Evolutionary conservation across 2,113 vertebrate genomes (phyloP).

Genomic region (Gymnorhina tibicen): DNA sequence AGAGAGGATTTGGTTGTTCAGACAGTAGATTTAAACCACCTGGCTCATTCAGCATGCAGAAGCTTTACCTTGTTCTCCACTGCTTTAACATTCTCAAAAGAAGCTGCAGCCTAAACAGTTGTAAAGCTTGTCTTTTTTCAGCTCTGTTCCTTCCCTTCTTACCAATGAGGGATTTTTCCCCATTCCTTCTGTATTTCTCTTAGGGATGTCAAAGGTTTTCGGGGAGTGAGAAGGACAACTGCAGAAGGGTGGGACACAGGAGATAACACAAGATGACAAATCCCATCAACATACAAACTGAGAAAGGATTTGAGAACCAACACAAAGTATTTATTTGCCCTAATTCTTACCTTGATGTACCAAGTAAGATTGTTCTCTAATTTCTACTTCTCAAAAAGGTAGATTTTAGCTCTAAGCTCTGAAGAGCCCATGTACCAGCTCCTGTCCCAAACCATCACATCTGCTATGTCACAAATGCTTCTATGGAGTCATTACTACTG

Average conservation of each 20-base stretch:
- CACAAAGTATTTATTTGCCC: background rate
- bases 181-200: background rate
- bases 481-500: background rate
- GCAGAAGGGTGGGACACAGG: background rate
- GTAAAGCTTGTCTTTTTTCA: background rate
- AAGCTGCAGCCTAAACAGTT: background rate
- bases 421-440: background rate
- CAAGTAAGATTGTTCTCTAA: background rate
- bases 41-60: background rate
- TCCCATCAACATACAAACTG: background rate
- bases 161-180: background rate
- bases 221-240: background rate
- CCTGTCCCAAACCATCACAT: background rate
- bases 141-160: background rate
- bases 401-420: background rate
- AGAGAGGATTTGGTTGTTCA: background rate
- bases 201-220: background rate
- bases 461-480: background rate
- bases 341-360: background rate
- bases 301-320: background rate
- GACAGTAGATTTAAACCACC: background rate
- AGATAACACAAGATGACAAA: background rate
- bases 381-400: background rate
- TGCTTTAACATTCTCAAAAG: background rate
- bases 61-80: background rate